Evolutionary conservation across 2,888 invertebrate genomes (phyloP), one percentile per base, ranked within the genome.

Genomic region (Tenthredo mesomela): DNA sequence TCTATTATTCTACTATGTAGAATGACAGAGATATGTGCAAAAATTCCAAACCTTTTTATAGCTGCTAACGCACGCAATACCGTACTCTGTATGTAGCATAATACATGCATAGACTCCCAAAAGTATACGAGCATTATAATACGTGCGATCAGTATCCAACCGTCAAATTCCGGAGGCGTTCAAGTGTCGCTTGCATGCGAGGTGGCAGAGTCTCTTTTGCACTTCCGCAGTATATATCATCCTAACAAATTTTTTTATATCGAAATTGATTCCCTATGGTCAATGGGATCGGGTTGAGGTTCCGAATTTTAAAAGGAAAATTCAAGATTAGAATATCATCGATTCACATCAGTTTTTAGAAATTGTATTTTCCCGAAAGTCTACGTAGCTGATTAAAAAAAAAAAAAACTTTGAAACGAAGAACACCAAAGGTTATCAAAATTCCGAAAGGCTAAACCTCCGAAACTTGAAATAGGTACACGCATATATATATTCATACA

Each of bases 91-190:
- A 18, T 21, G 37, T 37, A 21, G 58, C 21, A 78, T 50, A 33
- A 43, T 33, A 18, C 37, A 58, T 29, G 29, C 37, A 47, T 9
- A 40, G 78, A 47, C 5, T 58, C 37, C 78, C 78, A 37, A 78
- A 78, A 78, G 58, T 78, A 73, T 43, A 21, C 58, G 37, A 29
- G 75, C 15, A 70, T 47, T 70, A 70, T 58, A 33, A 54, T 29
- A 50, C 37, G 58, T 58, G 54, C 37, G 58, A 47, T 78, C 58
- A 10, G 78, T 78, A 47, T 47, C 58, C 47, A 78, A 58, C 58
- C 61, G 78, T 50, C 78, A 78, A 78, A 78, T 78, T 78, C 78
- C 78, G 21, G 58, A 78, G 58, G 37, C 78, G 33, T 58, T 58
- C 78, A 40, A 77, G 58, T 50, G 75, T 47, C 50, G 50, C 50